Conservation (phyloP, 2,113 vertebrate species). For the Tauraco erythrolophus region DNA sequence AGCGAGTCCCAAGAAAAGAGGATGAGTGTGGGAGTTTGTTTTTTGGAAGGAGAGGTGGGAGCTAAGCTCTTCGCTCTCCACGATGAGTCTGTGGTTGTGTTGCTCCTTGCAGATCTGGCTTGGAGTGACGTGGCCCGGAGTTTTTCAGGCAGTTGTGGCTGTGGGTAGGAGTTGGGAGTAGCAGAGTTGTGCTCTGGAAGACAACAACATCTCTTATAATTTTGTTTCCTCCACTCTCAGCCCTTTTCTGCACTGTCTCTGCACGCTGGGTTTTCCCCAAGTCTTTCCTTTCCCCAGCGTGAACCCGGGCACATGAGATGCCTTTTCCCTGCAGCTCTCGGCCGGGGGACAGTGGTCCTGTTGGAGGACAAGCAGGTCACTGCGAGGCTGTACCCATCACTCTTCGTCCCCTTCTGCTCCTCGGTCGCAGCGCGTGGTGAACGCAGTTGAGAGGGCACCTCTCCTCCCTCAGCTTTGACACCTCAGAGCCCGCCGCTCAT, state of each 20-base stretch:
- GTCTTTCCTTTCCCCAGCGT: not conserved
- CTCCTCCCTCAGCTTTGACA: not conserved
- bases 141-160: not conserved
- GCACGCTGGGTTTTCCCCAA: not conserved
- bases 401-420: fast-evolving
- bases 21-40: not conserved
- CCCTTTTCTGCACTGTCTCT: not conserved
- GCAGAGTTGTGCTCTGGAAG: not conserved
- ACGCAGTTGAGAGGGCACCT: fast-evolving
- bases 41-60: not conserved
- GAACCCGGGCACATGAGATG: fast-evolving
- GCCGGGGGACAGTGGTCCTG: not conserved
- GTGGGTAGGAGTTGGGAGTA: not conserved
- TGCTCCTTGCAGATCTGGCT: not conserved
- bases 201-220: not conserved
- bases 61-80: not conserved
- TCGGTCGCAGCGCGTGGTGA: fast-evolving
- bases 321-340: not conserved
- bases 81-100: not conserved
- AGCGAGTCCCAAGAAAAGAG: not conserved
- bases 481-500: not conserved
- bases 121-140: fast-evolving
- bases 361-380: not conserved
- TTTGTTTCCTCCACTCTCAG: not conserved
- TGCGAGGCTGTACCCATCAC: not conserved